phyloP scores from a whole-genome alignment of 2,797 vertebrate species.

The Cyclura pinguis region DNA sequence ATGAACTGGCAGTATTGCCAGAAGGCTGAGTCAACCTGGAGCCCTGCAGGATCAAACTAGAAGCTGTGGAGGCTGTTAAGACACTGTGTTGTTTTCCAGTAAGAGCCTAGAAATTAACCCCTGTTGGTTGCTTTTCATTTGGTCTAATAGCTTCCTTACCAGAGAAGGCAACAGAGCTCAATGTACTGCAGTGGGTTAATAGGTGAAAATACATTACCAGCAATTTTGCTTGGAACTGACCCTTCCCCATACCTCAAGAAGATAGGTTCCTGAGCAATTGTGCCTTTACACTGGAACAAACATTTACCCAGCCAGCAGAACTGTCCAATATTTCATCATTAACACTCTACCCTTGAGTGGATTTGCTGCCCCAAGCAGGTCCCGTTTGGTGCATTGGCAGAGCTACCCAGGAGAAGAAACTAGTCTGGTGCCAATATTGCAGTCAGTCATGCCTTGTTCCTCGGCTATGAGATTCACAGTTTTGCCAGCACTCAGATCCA shows the following conservation, averaged over 20 bases:
- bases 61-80: neutral
- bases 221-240: neutral
- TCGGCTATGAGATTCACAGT: neutral
- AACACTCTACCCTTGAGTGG: fast-evolving
- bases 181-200: neutral
- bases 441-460: fast-evolving
- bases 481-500: neutral
- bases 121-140: neutral
- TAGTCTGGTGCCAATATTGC: fast-evolving
- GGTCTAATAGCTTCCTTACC: neutral
- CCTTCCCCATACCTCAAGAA: neutral
- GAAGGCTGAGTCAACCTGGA: no score
- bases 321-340: conserved; percentile 10
- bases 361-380: neutral
- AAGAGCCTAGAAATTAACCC: neutral
- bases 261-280: neutral
- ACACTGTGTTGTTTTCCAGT: neutral
- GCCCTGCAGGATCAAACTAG: no score
- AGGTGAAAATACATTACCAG: conserved; percentile 3
- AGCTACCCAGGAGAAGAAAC: fast-evolving
- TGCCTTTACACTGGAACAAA: neutral
- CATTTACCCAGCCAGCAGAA: neutral
- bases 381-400: neutral
- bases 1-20: no score
- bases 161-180: neutral